phyloP scores from a whole-genome alignment of 2,797 vertebrate genomes.

The Triplophysa yarkandensis region DNA sequence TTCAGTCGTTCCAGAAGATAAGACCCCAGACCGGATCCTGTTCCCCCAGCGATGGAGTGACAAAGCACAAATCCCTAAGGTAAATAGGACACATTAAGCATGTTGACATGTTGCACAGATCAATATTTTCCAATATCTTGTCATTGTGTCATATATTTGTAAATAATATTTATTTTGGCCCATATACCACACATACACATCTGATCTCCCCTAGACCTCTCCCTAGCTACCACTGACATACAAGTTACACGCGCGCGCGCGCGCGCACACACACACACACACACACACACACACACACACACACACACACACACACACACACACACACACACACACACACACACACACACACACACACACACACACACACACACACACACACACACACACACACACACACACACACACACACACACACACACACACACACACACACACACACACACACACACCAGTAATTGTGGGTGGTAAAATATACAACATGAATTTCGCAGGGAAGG shows the following conservation, averaged over 20 bases:
- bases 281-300: no score
- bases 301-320: no score
- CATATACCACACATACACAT: constrained; percentile 51
- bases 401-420: no score
- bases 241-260: constrained; percentile 60
- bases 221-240: constrained; percentile 52
- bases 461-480: constrained; percentile 68
- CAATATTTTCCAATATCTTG: no score
- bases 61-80: constrained; percentile 93
- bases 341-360: no score
- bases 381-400: no score
- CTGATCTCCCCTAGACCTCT: constrained; percentile 64
- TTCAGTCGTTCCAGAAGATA: constrained; percentile 95
- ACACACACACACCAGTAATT: constrained; percentile 61
- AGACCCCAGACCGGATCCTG: constrained; percentile 91
- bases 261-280: no score
- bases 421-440: constrained; percentile 53
- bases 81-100: constrained; percentile 42
- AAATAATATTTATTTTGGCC: no score
- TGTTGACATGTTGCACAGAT: constrained; percentile 44
- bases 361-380: no score
- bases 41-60: constrained; percentile 94
- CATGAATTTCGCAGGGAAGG: constrained; percentile 66
- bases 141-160: no score
- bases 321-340: no score